Evolutionary conservation across 2,113 vertebrate species (phyloP).

Genomic region (Paramormyrops kingsleyae): DNA sequence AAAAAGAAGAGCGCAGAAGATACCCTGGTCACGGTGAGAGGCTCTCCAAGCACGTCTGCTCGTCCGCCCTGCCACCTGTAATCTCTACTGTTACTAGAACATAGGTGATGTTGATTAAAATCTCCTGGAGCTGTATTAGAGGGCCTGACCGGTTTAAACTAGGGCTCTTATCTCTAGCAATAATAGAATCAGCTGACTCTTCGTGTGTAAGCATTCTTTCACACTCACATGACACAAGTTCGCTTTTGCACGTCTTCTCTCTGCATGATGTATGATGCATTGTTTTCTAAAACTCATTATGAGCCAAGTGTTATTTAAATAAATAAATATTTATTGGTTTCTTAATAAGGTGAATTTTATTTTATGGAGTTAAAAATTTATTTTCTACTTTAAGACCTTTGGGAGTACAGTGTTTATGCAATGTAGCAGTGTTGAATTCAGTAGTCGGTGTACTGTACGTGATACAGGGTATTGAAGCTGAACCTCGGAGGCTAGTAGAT

Average conservation of each 20-base stretch:
- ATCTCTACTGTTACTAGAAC: not conserved
- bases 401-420: not conserved
- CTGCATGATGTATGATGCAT: slow-evolving; percentile 15
- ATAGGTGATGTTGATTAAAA: slow-evolving; percentile 25
- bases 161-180: slow-evolving; percentile 50
- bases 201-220: slow-evolving; percentile 52
- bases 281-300: not conserved
- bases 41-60: not conserved
- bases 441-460: not conserved
- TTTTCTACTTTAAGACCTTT: not conserved
- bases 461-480: not conserved
- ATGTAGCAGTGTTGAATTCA: not conserved
- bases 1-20: slow-evolving; percentile 84
- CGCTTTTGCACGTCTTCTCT: slow-evolving; percentile 37
- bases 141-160: slow-evolving; percentile 46
- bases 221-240: slow-evolving; percentile 54
- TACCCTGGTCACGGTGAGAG: slow-evolving; percentile 76
- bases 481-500: slow-evolving; percentile 36
- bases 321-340: not conserved
- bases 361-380: not conserved
- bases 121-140: slow-evolving; percentile 22
- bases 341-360: not conserved
- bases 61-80: not conserved
- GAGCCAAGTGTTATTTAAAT: not conserved
- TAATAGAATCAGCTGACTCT: slow-evolving; percentile 56